Base-by-base conservation (phyloP, 2,888 invertebrate species). In the Druceiella hillmani region DNA sequence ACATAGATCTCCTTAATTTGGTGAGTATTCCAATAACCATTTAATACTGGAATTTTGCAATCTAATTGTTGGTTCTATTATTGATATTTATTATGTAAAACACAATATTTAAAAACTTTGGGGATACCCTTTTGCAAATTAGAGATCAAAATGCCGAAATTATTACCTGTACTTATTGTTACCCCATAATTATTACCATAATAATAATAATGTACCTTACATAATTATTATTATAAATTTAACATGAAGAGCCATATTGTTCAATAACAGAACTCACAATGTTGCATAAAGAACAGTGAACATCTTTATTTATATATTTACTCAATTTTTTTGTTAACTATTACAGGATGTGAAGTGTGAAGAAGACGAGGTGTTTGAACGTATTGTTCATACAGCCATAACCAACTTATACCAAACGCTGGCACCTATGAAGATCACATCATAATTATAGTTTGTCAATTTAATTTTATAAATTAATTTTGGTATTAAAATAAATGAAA, bases 301-400 rank as follows among this genome's bases (percentile, higher is more conserved):
- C 14, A 15, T 37, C 20, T 32, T 33, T 28, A 33, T 17, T 28
- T 24, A 27, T 40, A 38, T 17, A 37, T 9, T 33, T 36, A 41
- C 15, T 16, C 6, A 9, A 40, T 17, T 40, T 50, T 49, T 42
- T 44, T 49, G 50, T n/a, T n/a, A n/a, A n/a, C n/a, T n/a, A n/a
- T 60, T 57, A 20, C 61, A 89, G 84, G 81, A 83, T 50, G 94
- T 93, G 10, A 73, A 71, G 3, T 92, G 94, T 55, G 70, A 78
- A 0, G 84, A 81, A 9, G 94, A 95, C 64, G 87, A 86, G 50
- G 72, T 75, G 0, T 73, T 95, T 22, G 83, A 87, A 52, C 87
- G 90, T 57, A 82, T 86, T 44, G 84, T 95, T 2, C 83, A 85
- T 52, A 87, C 90, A 0, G 90, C 93, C 0, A 81, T 95, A 16